phyloP scores from a whole-genome alignment of 2,113 vertebrate genomes.

The Antechinus stuartii region DNA sequence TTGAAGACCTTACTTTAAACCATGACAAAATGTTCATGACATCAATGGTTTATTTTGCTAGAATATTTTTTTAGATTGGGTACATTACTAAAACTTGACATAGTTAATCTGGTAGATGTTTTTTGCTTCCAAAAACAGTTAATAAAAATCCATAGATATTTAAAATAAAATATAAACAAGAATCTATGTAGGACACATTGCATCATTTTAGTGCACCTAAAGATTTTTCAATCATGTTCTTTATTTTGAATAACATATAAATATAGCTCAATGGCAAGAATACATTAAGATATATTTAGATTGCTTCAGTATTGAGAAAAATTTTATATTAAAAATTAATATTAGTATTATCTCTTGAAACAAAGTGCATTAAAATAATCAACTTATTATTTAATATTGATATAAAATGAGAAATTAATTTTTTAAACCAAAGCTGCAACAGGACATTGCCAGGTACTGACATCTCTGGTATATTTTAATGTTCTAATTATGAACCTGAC shows the following conservation, averaged over 20 bases:
- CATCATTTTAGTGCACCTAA: neutral
- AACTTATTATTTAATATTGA: slow-evolving; percentile 23
- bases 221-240: neutral
- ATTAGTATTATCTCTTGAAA: slow-evolving; percentile 41
- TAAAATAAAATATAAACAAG: neutral
- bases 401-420: slow-evolving; percentile 40
- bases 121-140: neutral
- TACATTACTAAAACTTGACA: neutral
- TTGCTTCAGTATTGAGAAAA: slow-evolving; percentile 29
- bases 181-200: neutral
- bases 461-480: slow-evolving; percentile 54
- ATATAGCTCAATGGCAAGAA: neutral
- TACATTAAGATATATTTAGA: neutral
- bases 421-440: slow-evolving; percentile 50
- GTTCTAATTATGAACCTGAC: slow-evolving; percentile 60
- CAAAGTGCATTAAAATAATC: slow-evolving; percentile 41
- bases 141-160: neutral
- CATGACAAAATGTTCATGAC: neutral
- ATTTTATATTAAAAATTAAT: slow-evolving; percentile 45
- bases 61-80: neutral
- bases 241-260: neutral
- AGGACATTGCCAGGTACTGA: slow-evolving; percentile 54
- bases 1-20: neutral
- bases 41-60: neutral
- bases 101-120: neutral